phyloP scores from a whole-genome alignment of 2,113 vertebrate genomes.

The Corvus moneduloides region DNA sequence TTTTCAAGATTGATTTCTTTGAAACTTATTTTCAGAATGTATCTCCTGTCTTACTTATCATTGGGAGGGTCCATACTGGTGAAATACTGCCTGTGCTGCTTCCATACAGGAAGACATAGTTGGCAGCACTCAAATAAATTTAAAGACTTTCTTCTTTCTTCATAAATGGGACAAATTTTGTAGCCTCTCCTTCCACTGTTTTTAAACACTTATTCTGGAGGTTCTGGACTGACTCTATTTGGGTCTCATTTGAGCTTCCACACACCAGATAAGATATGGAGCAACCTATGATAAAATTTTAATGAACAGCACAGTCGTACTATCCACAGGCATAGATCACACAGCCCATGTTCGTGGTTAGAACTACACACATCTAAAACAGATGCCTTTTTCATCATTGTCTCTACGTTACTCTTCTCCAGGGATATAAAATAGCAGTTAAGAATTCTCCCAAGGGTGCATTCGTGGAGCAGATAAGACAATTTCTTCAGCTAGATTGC shows the following conservation, averaged over 20 bases:
- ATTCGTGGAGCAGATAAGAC: slow-evolving; percentile 60
- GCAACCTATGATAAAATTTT: slow-evolving; percentile 44
- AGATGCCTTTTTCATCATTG: slow-evolving; percentile 64
- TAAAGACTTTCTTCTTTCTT: background rate
- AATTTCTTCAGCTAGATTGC: slow-evolving; percentile 69
- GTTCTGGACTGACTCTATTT: background rate
- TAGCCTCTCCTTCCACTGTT: background rate
- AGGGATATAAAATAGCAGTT: slow-evolving; percentile 56
- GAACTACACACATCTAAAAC: slow-evolving; percentile 33
- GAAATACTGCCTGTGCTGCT: background rate
- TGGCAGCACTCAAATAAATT: background rate
- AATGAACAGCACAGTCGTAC: slow-evolving; percentile 46
- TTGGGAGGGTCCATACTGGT: background rate
- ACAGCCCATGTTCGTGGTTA: background rate
- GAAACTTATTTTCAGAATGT: slow-evolving; percentile 8
- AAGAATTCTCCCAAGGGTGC: slow-evolving; percentile 57
- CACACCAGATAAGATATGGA: background rate
- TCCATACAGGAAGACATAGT: background rate
- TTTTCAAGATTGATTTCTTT: background rate
- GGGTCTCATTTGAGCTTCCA: slow-evolving; percentile 14
- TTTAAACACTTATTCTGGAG: background rate
- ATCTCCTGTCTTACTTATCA: background rate
- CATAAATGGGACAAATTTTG: background rate
- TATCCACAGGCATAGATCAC: slow-evolving; percentile 51
- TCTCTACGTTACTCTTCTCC: slow-evolving; percentile 43